These are phyloP conservation scores for Plodia interpunctella DNA, from an alignment of 1,140 invertebrate genomes.

Conservation along the genomic window DNA sequence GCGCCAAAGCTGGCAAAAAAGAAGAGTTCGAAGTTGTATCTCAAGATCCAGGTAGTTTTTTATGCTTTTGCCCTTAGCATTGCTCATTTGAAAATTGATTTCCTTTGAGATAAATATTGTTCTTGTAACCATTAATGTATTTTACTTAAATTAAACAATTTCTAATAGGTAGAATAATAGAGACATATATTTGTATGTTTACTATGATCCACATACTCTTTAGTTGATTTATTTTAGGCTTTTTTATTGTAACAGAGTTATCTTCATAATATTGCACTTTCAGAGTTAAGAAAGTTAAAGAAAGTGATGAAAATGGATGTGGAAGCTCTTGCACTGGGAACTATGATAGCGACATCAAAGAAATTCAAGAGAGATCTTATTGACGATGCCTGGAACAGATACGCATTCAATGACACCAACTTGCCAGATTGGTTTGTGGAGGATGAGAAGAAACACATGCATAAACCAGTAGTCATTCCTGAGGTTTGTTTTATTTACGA, in stretches of 20 bases:
- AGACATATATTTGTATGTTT: too few species aligned
- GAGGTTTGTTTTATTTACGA: conserved; percentile 78
- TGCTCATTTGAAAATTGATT: conserved; percentile 15
- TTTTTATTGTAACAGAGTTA: too few species aligned
- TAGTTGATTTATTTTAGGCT: too few species aligned
- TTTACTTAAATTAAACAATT: too few species aligned
- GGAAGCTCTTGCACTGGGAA: conserved; percentile 92
- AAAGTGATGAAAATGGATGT: conserved; percentile 88
- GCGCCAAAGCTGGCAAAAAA: conserved; percentile 65
- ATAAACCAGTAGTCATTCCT: conserved; percentile 86
- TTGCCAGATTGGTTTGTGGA: conserved; percentile 97
- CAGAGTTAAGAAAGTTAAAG: conserved; percentile 59
- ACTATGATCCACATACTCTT: too few species aligned
- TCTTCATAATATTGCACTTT: too few species aligned
- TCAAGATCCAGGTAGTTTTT: conserved; percentile 74
- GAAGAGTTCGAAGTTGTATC: conserved; percentile 83
- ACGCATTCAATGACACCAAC: conserved; percentile 91
- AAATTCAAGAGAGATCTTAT: conserved; percentile 91
- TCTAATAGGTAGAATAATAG: too few species aligned
- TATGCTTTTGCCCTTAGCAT: conserved; percentile 34
- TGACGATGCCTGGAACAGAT: conserved; percentile 94
- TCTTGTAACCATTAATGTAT: too few species aligned
- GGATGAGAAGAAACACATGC: conserved; percentile 96
- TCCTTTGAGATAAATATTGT: too few species aligned
- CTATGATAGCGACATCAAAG: conserved; percentile 89